Percentiles rank a stretch among this genome's conserved stretches.
phyloP scores from a whole-genome alignment of 2,797 vertebrate species.

The Trachops cirrhosus region DNA sequence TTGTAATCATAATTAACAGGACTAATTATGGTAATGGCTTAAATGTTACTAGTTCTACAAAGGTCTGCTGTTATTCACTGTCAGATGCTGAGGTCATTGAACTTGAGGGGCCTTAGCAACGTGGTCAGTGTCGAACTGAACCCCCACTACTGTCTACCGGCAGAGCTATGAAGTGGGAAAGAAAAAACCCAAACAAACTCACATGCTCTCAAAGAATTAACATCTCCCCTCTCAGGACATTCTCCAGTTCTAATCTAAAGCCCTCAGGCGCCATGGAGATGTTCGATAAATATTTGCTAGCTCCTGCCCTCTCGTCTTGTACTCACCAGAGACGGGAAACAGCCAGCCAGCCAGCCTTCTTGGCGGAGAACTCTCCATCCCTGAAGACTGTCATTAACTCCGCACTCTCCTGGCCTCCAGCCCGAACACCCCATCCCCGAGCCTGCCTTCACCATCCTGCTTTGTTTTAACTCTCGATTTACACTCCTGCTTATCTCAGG shows the following conservation, averaged over 20 bases:
- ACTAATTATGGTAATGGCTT: neutral
- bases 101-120: neutral
- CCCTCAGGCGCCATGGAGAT: neutral
- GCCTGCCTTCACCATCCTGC: neutral
- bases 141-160: neutral
- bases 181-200: neutral
- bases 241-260: neutral
- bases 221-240: neutral
- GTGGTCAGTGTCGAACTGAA: neutral
- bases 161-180: neutral
- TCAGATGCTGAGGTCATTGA: neutral
- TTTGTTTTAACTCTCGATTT: slow-evolving; percentile 27
- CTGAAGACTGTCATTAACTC: slow-evolving; percentile 47
- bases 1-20: neutral
- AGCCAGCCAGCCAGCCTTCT: slow-evolving; percentile 4
- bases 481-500: neutral
- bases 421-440: neutral
- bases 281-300: slow-evolving; percentile 50
- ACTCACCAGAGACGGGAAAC: neutral
- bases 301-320: neutral
- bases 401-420: neutral
- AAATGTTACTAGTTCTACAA: neutral
- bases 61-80: neutral
- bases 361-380: slow-evolving; percentile 40
- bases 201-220: slow-evolving; percentile 31